Evolutionary conservation across 2,113 vertebrate genomes (phyloP), one percentile per base, ranked within the genome.

Genomic region (Cygnus buccinator): DNA sequence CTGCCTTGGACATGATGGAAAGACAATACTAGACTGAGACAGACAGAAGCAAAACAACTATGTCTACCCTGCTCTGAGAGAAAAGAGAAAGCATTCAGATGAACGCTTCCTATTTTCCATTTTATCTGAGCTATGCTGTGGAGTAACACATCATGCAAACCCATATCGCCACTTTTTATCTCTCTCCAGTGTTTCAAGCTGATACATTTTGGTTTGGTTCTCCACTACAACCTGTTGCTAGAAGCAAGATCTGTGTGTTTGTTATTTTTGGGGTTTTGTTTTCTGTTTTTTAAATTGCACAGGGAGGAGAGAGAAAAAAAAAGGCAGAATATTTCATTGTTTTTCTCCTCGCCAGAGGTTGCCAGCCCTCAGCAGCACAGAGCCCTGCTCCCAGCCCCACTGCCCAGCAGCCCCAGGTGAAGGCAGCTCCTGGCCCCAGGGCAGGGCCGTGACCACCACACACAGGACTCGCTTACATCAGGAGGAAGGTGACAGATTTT

Each of bases 381-480:
- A 52, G 3, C 3, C 22, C 25, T 20, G n/a, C 10, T 84, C 19
- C 29, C 39, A 77, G 73, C 46, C 46, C 29, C 2, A 0, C 14
- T 14, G 55, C 10, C 29, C 1, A 3, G 11, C 1, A 7, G 3
- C 58, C 37, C 41, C 23, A 14, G 25, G 28, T 77, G 31, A 23
- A 29, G 35, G 50, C 72, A 75, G 31, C 37, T 77, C 57, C 57
- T 48, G n/a, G 37, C 13, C 15, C 6, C 29, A 71, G 35, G 21
- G 31, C 44, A 37, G 29, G 19, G 72, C 41, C 3, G 5, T 4
- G 28, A n/a, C 13, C 10, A 54, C 17, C 2, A 9, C 6, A 4
- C 41, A 6, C 43, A 5, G 2, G 3, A 14, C n/a, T 13, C 0
- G 0, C 28, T 37, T 22, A 19, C 33, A 23, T 68, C n/a, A 55